phyloP scores from a whole-genome alignment of 2,888 invertebrate genomes.

The Palloptera scutellata region DNA sequence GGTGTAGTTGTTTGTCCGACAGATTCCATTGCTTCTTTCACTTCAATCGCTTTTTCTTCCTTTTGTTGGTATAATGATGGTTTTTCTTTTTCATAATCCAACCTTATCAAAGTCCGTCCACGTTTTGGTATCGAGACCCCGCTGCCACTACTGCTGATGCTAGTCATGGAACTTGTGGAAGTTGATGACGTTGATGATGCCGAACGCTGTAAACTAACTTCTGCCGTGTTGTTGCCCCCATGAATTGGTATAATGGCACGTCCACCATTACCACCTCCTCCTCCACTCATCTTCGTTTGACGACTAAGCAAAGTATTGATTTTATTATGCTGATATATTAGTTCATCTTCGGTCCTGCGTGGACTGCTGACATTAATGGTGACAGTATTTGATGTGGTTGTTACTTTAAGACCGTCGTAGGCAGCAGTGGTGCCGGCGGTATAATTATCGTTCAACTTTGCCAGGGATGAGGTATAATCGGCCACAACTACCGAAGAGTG shows the following conservation, averaged over 20 bases:
- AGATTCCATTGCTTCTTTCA: neutral
- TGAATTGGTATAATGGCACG: conserved; percentile 65
- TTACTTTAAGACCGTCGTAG: conserved; percentile 61
- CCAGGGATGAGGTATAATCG: conserved; percentile 59
- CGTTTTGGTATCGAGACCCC: conserved; percentile 45
- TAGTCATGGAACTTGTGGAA: conserved; percentile 48
- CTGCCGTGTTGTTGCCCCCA: conserved; percentile 37
- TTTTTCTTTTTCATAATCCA: conserved; percentile 58
- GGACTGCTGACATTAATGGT: conserved; percentile 67
- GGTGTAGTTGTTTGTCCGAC: conserved; percentile 10
- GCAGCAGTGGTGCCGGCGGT: neutral
- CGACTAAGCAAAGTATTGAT: conserved; percentile 59
- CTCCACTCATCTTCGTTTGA: conserved; percentile 38
- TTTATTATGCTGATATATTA: conserved; percentile 60
- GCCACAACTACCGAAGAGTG: conserved; percentile 78
- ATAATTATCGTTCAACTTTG: conserved; percentile 15
- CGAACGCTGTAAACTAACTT: conserved; percentile 53
- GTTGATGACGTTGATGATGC: conserved; percentile 60
- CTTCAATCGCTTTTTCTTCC: neutral
- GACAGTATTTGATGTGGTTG: conserved; percentile 69
- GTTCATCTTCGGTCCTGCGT: conserved; percentile 52
- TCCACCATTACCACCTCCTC: conserved; percentile 26
- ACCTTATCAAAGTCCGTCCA: conserved; percentile 59
- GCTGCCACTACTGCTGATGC: conserved; percentile 45
- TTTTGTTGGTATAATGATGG: conserved; percentile 17